Percentiles rank a stretch among this genome's conserved stretches.
Conservation (phyloP, 2,113 vertebrate species). For the Pseudorectes ferrugineus region DNA sequence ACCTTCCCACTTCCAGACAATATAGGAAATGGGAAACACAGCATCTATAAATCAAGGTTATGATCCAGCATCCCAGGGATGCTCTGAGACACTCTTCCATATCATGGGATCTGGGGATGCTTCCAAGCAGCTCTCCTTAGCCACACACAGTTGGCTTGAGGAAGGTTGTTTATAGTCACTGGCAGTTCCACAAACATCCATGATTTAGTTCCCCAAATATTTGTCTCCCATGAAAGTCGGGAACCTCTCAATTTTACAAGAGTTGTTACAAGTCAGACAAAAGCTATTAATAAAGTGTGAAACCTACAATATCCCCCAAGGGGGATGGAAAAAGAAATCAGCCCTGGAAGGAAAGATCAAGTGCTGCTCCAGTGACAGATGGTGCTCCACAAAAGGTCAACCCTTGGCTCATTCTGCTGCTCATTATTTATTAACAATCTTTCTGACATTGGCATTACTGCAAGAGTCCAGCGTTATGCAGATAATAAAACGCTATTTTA, state of each 20-base stretch:
- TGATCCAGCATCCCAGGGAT: not conserved
- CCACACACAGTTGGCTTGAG: not conserved
- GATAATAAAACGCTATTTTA: conserved; percentile 66
- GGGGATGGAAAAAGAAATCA: conserved; percentile 17
- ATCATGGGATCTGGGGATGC: not conserved
- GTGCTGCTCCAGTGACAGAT: conserved; percentile 56
- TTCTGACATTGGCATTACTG: conserved; percentile 36
- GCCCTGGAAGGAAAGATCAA: conserved; percentile 28
- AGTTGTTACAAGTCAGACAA: conserved; percentile 3
- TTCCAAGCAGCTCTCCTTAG: not conserved
- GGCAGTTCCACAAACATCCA: not conserved
- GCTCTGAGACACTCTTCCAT: not conserved
- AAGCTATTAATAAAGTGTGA: conserved; percentile 37
- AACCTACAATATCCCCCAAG: not conserved
- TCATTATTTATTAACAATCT: conserved; percentile 75
- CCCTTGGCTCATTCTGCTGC: conserved; percentile 55
- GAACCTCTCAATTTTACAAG: conserved; percentile 13
- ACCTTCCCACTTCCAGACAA: not conserved
- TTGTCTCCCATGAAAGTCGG: not conserved
- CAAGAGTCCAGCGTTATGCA: conserved; percentile 49
- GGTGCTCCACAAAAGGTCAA: conserved; percentile 71
- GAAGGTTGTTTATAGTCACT: not conserved
- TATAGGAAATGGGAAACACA: not conserved
- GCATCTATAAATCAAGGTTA: not conserved
- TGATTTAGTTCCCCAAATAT: conserved; percentile 9